Base-by-base conservation (phyloP, 2,113 vertebrate genomes). In the Ursus arctos region DNA sequence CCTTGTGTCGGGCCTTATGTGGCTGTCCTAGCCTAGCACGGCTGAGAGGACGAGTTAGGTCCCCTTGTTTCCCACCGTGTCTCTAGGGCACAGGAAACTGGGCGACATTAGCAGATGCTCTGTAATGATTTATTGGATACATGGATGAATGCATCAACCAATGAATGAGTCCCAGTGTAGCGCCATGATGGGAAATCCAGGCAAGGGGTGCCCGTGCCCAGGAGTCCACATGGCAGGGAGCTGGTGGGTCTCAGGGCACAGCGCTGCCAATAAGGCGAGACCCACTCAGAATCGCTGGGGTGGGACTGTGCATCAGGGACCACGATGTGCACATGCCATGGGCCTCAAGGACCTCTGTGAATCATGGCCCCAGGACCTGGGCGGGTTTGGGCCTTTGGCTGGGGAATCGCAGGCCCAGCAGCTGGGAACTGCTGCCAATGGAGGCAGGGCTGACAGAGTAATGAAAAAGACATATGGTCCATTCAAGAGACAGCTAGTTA, bases 401-500 rank as follows among this genome's bases (percentile, higher is more conserved):
- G 57, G 47, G 40, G 1, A 59, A 63, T 82, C 74, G 1, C 0
- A 26, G 43, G 15, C 59, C 84, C 47, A 49, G 86, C 49, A 61
- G 18, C 40, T 96, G 67, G 53, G 33, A 93, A 59, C 1, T 26
- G 69, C 49, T 74, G n/a, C 47, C 86, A 72, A 0, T 7, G 13
- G 85, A 88, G 82, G 40, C 36, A 55, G 82, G 28, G 83, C 47
- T 83, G 87, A 61, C 43, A 19, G 5, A 0, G 21, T 71, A 28
- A 63, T 89, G 71, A 67, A 97, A 84, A 95, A 94, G 51, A 96
- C 36, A 67, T 85, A 67, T 1, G 69, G 76, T 74, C 92, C 87
- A 74, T 51, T 96, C 49, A 51, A 67, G 76, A 95, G 61, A 87
- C 7, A 94, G 49, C 83, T 79, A 51, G 96, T 96, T 88, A 97